Conservation (phyloP, 2,888 invertebrate species). For the Caenorhabditis sp. region DNA sequence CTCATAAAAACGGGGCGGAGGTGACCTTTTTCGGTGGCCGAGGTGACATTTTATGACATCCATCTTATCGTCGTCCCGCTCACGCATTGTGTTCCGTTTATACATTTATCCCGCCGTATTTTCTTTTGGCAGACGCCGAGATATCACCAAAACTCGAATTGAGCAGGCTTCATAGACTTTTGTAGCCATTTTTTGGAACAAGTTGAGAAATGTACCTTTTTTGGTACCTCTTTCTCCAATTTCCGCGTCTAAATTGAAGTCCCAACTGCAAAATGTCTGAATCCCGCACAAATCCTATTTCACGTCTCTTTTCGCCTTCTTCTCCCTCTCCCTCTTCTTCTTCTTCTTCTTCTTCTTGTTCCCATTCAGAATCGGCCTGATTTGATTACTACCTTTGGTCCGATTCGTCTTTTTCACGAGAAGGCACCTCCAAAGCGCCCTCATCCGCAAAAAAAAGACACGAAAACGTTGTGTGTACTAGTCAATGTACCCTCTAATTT, state of each 20-base stretch:
- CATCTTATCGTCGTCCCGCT: conserved; percentile 7
- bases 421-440: no score
- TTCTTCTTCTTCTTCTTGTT: conserved; percentile 5
- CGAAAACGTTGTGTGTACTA: no score
- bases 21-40: conserved; percentile 9
- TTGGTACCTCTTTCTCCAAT: neutral
- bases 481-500: neutral
- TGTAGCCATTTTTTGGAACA: no score
- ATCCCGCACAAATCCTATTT: conserved; percentile 2
- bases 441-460: conserved; percentile 29
- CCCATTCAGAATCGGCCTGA: conserved; percentile 39
- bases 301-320: neutral
- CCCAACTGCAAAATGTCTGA: no score
- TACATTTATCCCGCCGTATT: neutral
- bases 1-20: neutral
- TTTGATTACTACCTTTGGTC: conserved; percentile 52
- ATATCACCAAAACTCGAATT: no score
- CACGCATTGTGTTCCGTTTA: neutral
- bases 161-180: no score
- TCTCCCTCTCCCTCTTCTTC: conserved; percentile 12
- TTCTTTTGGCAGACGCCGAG: no score
- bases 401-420: neutral
- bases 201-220: no score
- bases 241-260: neutral
- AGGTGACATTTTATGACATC: conserved; percentile 37